Evolutionary conservation across 2,888 invertebrate species (phyloP).

Genomic region (Trachelus tabidus): DNA sequence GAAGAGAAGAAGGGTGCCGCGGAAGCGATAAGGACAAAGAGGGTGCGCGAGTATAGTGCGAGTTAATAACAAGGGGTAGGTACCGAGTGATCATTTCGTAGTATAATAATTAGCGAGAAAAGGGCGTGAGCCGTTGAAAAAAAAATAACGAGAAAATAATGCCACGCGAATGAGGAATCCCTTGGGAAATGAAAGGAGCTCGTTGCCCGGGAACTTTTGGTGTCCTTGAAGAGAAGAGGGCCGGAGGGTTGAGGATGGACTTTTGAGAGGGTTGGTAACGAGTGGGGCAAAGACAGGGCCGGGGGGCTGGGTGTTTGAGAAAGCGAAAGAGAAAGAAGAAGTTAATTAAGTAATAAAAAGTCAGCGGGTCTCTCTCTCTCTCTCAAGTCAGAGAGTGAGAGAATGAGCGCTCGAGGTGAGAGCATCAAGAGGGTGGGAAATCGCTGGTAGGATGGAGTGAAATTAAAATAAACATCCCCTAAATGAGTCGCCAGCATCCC

Average conservation of each 20-base stretch:
- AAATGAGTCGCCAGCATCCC: constrained; percentile 55
- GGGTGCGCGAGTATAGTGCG: constrained; percentile 24
- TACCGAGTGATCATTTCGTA: constrained; percentile 54
- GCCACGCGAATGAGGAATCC: constrained; percentile 46
- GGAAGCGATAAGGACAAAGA: neutral
- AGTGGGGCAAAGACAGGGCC: constrained; percentile 23
- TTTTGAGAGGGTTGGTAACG: constrained; percentile 18
- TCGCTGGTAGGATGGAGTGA: constrained; percentile 34
- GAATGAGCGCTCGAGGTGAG: constrained; percentile 6
- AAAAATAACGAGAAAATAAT: constrained; percentile 64
- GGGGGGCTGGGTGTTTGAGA: neutral
- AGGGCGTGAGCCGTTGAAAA: constrained; percentile 46
- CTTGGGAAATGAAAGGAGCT: constrained; percentile 23
- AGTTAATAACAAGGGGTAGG: constrained; percentile 43
- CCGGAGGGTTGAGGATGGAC: constrained; percentile 15
- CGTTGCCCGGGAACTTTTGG: neutral
- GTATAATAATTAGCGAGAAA: constrained; percentile 60
- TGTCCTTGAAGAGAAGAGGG: neutral
- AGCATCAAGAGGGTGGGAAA: constrained; percentile 16
- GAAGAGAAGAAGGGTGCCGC: neutral
- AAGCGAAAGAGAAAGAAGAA: constrained; percentile 32
- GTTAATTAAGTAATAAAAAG: constrained; percentile 64
- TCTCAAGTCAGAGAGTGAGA: constrained; percentile 14
- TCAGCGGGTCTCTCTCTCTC: constrained; percentile 39
- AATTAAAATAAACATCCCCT: constrained; percentile 64